Percentiles rank a stretch among this genome's conserved stretches.
phyloP scores from a whole-genome alignment of 1,140 invertebrate species.

The Euglossa dilemma region DNA sequence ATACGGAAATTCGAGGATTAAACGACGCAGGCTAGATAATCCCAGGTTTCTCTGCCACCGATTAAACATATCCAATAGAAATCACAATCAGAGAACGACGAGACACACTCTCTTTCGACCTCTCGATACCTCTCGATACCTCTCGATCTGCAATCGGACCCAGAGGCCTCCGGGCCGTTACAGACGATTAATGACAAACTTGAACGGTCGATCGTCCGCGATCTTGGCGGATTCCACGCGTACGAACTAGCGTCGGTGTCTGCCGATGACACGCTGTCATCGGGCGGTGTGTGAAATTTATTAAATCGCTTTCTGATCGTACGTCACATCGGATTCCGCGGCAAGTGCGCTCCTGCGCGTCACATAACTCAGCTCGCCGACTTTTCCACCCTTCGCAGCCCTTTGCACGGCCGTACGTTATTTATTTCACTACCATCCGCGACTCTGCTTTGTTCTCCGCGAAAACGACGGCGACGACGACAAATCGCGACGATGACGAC shows the following conservation, averaged over 20 bases:
- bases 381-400: conserved; percentile 17
- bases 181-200: conserved; percentile 35
- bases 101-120: not conserved
- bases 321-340: conserved; percentile 17
- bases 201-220: conserved; percentile 33
- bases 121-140: not conserved
- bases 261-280: conserved; percentile 41
- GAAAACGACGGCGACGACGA: not conserved
- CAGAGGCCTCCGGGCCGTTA: not conserved
- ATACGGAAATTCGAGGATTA: not conserved
- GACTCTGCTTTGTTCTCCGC: not conserved
- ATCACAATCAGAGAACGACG: not conserved
- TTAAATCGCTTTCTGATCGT: conserved; percentile 53
- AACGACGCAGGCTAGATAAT: not conserved
- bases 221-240: conserved; percentile 37
- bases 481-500: not conserved
- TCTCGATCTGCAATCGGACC: not conserved
- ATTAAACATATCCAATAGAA: not conserved
- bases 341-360: conserved; percentile 27
- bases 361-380: conserved; percentile 29
- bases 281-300: conserved; percentile 40
- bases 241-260: conserved; percentile 16
- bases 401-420: conserved; percentile 7
- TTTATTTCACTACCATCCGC: not conserved
- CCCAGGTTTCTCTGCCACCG: not conserved